These are phyloP conservation scores for Drosophila seclusa DNA, from an alignment of 2,888 invertebrate species.

Conservation along the genomic window DNA sequence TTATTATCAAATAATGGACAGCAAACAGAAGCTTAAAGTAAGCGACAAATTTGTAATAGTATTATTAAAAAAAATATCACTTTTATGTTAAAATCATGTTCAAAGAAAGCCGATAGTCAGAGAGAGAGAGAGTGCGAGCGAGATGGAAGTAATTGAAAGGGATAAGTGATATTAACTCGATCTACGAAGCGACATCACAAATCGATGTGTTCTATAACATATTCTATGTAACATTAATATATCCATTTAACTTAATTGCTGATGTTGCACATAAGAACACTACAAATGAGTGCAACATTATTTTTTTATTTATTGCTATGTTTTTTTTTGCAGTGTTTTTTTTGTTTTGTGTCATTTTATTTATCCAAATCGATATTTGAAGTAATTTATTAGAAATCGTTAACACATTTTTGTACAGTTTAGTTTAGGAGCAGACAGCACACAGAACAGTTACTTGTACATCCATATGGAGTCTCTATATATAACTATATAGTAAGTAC, in stretches of 20 bases:
- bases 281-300: neutral
- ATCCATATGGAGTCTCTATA: constrained; percentile 4
- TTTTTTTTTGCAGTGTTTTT: neutral
- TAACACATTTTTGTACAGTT: constrained; percentile 44
- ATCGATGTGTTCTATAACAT: neutral
- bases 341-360: constrained; percentile 13
- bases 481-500: constrained; percentile 10
- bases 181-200: neutral
- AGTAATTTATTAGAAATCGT: constrained; percentile 26
- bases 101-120: neutral
- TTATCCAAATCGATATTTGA: constrained; percentile 46
- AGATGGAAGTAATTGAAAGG: neutral
- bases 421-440: constrained; percentile 26
- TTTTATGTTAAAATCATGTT: neutral
- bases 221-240: neutral
- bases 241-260: neutral
- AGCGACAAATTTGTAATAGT: neutral
- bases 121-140: neutral
- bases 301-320: neutral
- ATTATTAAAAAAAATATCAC: neutral
- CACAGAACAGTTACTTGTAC: constrained; percentile 3
- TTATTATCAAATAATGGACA: neutral
- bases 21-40: no score
- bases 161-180: neutral
- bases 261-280: neutral